A percentile compares a stretch with the other conserved stretches of the same genome.
Evolutionary conservation across 2,888 invertebrate species (phyloP).

Genomic region (Phymatocera aterrima): DNA sequence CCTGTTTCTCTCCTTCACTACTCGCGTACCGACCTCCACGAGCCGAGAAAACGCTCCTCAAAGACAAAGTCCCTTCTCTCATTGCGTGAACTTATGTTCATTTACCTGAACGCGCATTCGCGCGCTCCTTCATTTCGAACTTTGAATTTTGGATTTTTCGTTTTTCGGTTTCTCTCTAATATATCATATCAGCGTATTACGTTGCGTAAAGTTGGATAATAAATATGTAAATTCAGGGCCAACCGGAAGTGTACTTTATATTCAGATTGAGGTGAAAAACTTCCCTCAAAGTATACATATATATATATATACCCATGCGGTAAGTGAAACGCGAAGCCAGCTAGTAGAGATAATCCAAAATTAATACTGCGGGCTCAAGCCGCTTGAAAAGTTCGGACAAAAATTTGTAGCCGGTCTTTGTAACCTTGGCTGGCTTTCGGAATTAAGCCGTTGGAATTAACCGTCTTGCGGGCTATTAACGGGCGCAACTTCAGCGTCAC

Average conservation of each 20-base stretch:
- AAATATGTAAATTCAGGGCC: too few species aligned
- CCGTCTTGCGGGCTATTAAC: slow-evolving; percentile 9
- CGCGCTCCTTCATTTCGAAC: too few species aligned
- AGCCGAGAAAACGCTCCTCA: not conserved
- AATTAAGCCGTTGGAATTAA: not conserved
- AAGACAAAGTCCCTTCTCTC: too few species aligned
- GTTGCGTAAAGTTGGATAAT: too few species aligned
- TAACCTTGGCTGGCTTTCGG: not conserved
- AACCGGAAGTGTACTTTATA: too few species aligned
- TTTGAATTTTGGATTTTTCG: too few species aligned
- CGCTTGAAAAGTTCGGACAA: not conserved
- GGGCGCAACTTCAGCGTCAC: not conserved
- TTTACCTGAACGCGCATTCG: too few species aligned
- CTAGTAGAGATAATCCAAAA: slow-evolving; percentile 2
- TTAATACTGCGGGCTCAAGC: slow-evolving; percentile 3
- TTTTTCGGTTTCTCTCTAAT: too few species aligned
- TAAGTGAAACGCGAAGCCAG: not conserved
- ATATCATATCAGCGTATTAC: too few species aligned
- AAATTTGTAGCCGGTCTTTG: not conserved
- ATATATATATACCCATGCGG: too few species aligned
- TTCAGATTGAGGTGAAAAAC: too few species aligned
- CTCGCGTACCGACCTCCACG: not conserved
- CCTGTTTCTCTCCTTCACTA: slow-evolving; percentile 2
- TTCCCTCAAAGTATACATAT: not conserved
- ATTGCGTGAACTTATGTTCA: too few species aligned